phyloP scores from a whole-genome alignment of 2,888 invertebrate genomes.

The Terebella lapidaria region DNA sequence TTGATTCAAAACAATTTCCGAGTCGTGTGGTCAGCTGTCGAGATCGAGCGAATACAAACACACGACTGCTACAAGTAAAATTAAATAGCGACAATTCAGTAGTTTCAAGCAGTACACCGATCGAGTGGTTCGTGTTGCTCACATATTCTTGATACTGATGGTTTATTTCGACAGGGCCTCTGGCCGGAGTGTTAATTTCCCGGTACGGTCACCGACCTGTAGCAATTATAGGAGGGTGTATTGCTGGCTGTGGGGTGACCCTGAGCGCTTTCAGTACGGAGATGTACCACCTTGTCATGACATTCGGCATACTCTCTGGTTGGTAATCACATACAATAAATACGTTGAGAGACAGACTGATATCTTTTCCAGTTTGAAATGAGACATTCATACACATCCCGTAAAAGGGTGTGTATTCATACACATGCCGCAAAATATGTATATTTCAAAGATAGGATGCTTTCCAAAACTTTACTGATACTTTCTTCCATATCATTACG shows the following conservation, averaged over 20 bases:
- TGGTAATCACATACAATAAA: neutral
- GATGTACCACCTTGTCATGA: neutral
- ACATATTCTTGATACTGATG: no score
- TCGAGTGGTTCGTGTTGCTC: no score
- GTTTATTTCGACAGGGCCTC: neutral
- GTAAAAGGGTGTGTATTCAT: neutral
- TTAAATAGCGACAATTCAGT: no score
- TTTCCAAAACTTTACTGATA: no score
- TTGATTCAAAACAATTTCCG: no score
- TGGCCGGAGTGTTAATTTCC: neutral
- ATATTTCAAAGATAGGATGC: no score
- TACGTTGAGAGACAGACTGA: no score
- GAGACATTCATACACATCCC: neutral
- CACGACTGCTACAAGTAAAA: no score
- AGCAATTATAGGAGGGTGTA: neutral
- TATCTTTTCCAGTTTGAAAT: neutral
- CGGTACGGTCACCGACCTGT: neutral
- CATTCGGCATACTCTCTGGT: slow-evolving; percentile 3
- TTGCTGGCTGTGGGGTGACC: neutral
- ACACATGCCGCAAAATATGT: neutral
- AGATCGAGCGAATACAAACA: no score
- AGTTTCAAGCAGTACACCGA: no score
- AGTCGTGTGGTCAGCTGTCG: no score
- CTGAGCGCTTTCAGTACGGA: neutral
- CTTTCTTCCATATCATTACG: no score